A percentile compares a stretch with the other conserved stretches of the same genome.
These are phyloP conservation scores for Salvelinus namaycush DNA, from an alignment of 2,113 vertebrate genomes.

Conservation along the genomic window DNA sequence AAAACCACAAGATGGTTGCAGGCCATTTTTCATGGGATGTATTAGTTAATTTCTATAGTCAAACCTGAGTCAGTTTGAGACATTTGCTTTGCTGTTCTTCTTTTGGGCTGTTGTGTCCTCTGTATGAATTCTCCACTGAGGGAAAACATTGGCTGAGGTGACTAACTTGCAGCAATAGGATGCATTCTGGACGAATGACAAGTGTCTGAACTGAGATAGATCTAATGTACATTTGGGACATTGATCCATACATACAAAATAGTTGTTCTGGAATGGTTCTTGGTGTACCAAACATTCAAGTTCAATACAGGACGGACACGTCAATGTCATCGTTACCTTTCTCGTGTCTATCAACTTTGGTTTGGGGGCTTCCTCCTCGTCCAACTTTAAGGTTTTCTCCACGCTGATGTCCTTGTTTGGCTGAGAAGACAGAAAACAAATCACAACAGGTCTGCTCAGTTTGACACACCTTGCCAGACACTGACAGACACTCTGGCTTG, in stretches of 20 bases:
- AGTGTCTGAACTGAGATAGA: background rate
- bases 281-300: too few species aligned
- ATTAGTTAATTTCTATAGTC: too few species aligned
- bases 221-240: background rate
- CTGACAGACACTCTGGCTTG: background rate
- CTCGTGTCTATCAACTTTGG: slow-evolving; percentile 78
- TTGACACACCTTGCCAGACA: background rate
- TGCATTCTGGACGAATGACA: too few species aligned
- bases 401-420: slow-evolving; percentile 73
- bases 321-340: slow-evolving; percentile 73
- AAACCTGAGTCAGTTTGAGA: too few species aligned
- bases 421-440: slow-evolving; percentile 57
- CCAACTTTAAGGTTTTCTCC: slow-evolving; percentile 79
- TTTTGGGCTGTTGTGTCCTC: too few species aligned
- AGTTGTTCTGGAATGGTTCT: background rate
- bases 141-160: too few species aligned
- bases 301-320: too few species aligned
- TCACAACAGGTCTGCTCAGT: background rate
- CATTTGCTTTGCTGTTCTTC: too few species aligned
- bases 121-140: too few species aligned
- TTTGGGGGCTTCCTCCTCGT: slow-evolving; percentile 83
- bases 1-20: too few species aligned
- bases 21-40: too few species aligned
- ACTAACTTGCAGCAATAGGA: too few species aligned
- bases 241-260: background rate